phyloP scores from a whole-genome alignment of 2,113 vertebrate genomes.

The Delphinus delphis region DNA sequence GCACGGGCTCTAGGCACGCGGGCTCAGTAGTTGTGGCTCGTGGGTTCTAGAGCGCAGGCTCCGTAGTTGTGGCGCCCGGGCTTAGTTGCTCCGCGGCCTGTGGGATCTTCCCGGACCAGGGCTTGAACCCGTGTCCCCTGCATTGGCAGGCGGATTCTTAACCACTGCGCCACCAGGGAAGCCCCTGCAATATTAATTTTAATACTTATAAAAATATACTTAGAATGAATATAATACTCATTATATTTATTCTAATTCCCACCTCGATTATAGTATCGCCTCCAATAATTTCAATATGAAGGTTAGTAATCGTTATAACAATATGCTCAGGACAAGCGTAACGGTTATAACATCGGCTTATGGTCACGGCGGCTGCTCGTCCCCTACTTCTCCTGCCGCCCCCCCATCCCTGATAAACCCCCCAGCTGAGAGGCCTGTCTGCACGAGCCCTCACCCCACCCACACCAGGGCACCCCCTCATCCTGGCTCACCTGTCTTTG shows the following conservation, averaged over 20 bases:
- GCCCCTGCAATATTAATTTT: not conserved
- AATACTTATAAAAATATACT: not conserved
- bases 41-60: too few species aligned
- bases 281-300: not conserved
- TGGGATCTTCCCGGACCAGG: not conserved
- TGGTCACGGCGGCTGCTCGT: not conserved
- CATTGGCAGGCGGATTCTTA: not conserved
- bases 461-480: not conserved
- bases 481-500: constrained; percentile 6
- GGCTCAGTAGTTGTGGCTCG: too few species aligned
- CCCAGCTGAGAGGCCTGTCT: not conserved
- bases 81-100: too few species aligned
- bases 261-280: not conserved
- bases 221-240: not conserved
- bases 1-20: too few species aligned
- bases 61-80: too few species aligned
- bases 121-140: not conserved
- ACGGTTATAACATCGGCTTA: not conserved
- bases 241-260: not conserved
- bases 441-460: not conserved
- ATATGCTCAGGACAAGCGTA: not conserved
- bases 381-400: too few species aligned
- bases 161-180: not conserved
- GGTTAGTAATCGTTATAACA: not conserved
- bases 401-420: not conserved